phyloP scores from a whole-genome alignment of 2,113 vertebrate species.

The Pachypanchax playfairii region DNA sequence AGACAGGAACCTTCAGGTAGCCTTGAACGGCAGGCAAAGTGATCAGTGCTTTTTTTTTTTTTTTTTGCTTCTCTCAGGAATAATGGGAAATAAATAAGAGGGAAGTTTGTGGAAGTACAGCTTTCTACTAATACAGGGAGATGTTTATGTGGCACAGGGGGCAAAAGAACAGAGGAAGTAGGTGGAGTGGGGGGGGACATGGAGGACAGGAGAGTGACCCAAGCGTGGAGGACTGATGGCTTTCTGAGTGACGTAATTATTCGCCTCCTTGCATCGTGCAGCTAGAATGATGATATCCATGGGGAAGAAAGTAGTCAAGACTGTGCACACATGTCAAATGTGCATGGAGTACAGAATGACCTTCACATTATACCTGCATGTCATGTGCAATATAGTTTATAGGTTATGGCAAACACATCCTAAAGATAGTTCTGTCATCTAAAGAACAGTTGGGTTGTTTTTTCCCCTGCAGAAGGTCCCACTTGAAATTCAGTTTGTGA shows the following conservation, averaged over 20 bases:
- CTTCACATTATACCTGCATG: conserved; percentile 66
- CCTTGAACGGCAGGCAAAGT: conserved; percentile 67
- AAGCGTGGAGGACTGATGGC: conserved; percentile 75
- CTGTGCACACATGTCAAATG: conserved; percentile 49
- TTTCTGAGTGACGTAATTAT: conserved; percentile 79
- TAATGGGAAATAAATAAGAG: conserved; percentile 60
- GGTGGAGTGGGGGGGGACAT: background rate
- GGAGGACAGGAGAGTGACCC: conserved; percentile 64
- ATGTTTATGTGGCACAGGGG: conserved; percentile 49
- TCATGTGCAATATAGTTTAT: conserved; percentile 66
- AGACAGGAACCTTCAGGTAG: conserved; percentile 64
- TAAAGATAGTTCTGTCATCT: conserved; percentile 34
- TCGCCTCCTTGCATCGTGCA: conserved; percentile 64
- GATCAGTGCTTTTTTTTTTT: conserved; percentile 48
- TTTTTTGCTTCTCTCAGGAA: conserved; percentile 43
- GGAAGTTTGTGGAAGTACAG: conserved; percentile 47
- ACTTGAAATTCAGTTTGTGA: conserved; percentile 43
- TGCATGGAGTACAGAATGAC: conserved; percentile 59
- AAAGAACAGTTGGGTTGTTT: conserved; percentile 14
- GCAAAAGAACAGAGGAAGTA: conserved; percentile 13
- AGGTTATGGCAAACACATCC: conserved; percentile 61
- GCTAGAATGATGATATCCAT: conserved; percentile 72
- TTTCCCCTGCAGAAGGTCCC: conserved; percentile 15
- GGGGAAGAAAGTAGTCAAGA: conserved; percentile 35
- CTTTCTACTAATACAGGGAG: conserved; percentile 57